Conservation (phyloP, 2,888 invertebrate species). For the Campaea margaritaria region DNA sequence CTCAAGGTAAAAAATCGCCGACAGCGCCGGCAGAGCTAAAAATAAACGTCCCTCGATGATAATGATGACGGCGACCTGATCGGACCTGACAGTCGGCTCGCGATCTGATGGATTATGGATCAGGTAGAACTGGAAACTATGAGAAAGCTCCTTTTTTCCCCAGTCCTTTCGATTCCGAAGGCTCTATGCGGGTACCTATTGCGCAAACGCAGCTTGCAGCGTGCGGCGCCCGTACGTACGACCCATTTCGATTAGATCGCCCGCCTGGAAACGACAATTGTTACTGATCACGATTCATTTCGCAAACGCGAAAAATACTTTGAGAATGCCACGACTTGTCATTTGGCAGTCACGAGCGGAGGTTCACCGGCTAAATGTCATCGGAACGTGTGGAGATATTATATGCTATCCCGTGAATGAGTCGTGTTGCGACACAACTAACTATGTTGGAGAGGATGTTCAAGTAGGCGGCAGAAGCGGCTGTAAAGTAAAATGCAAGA, state of each 20-base stretch:
- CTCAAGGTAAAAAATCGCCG: conserved; percentile 60
- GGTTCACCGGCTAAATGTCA: conserved; percentile 68
- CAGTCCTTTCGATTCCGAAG: conserved; percentile 35
- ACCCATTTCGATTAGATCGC: conserved; percentile 76
- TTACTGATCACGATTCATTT: conserved; percentile 81
- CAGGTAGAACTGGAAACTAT: neutral
- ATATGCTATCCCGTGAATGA: conserved; percentile 45
- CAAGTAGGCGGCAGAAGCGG: conserved; percentile 30
- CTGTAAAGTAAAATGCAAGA: conserved; percentile 46
- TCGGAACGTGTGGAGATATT: conserved; percentile 54
- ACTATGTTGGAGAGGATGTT: conserved; percentile 24
- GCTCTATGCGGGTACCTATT: conserved; percentile 45
- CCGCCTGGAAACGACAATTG: conserved; percentile 65
- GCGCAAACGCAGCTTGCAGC: conserved; percentile 54
- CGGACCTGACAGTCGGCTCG: conserved; percentile 54
- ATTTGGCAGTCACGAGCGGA: conserved; percentile 78
- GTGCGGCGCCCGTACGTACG: conserved; percentile 52
- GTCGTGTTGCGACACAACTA: conserved; percentile 38
- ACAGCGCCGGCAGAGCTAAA: conserved; percentile 62
- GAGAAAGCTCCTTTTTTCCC: conserved; percentile 13
- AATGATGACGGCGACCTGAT: conserved; percentile 66
- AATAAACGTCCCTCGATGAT: conserved; percentile 62
- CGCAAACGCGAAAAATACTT: conserved; percentile 82
- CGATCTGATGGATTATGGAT: conserved; percentile 51
- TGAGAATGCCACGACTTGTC: conserved; percentile 83